These are phyloP conservation scores for Melipona bicolor DNA, from an alignment of 2,888 invertebrate genomes.

Conservation along the genomic window DNA sequence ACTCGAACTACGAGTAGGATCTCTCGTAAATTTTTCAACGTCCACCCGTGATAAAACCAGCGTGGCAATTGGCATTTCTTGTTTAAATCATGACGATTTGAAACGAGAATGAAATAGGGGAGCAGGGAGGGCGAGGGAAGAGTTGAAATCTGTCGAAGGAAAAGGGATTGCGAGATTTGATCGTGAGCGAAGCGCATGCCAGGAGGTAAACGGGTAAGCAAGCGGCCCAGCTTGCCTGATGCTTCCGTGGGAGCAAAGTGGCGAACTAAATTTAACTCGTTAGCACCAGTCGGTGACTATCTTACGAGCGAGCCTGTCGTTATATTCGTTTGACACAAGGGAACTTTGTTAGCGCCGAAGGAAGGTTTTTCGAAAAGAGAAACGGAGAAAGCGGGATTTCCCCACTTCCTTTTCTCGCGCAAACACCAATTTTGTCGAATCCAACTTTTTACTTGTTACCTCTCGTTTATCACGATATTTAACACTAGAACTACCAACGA, in stretches of 20 bases:
- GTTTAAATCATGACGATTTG: no score
- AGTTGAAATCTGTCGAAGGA: neutral
- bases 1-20: no score
- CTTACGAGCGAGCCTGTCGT: slow-evolving; percentile 46
- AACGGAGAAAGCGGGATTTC: neutral
- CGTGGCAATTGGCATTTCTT: no score
- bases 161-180: neutral
- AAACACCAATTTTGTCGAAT: no score
- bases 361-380: neutral
- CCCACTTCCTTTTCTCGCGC: no score
- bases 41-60: no score
- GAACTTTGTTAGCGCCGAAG: slow-evolving; percentile 28
- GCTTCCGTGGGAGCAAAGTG: slow-evolving; percentile 60
- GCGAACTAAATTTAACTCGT: slow-evolving; percentile 67
- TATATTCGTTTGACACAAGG: slow-evolving; percentile 26
- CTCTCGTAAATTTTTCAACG: no score
- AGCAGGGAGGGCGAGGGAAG: neutral
- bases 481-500: no score
- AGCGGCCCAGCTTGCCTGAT: slow-evolving; percentile 51
- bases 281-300: slow-evolving; percentile 60
- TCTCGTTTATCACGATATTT: no score
- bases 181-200: slow-evolving; percentile 2
- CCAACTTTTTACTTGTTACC: no score
- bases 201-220: slow-evolving; percentile 43
- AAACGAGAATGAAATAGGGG: neutral